Evolutionary conservation across 2,888 invertebrate genomes (phyloP).

Genomic region (Steinernema scapterisci): DNA sequence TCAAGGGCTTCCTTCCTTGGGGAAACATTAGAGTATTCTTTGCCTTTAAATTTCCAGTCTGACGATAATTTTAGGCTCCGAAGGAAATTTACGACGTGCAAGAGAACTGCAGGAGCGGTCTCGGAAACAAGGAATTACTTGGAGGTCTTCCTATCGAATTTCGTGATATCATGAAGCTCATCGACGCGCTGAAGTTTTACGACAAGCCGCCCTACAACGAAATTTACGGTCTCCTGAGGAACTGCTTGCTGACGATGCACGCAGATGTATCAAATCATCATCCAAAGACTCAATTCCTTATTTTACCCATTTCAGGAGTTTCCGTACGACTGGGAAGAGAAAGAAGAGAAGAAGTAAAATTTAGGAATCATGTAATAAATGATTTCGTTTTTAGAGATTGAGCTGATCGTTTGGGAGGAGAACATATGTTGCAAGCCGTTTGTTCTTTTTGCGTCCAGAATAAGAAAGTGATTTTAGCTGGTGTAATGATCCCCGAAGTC

Average conservation of each 20-base stretch:
- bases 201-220: conserved; percentile 47
- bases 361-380: too few species aligned
- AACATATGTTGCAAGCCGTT: neutral
- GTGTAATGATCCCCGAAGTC: neutral
- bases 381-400: neutral
- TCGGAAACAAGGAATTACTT: conserved; percentile 45
- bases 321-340: conserved; percentile 51
- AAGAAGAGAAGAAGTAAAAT: neutral
- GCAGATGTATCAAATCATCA: neutral
- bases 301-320: conserved; percentile 39
- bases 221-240: conserved; percentile 44
- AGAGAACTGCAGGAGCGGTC: conserved; percentile 43
- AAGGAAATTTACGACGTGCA: conserved; percentile 49
- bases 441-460: neutral
- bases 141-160: conserved; percentile 49
- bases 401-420: neutral
- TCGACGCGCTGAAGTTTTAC: conserved; percentile 48
- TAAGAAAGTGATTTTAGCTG: neutral
- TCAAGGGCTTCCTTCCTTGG: conserved; percentile 51
- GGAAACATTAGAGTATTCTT: conserved; percentile 41
- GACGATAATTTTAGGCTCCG: conserved; percentile 37
- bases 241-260: conserved; percentile 39
- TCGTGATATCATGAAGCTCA: conserved; percentile 45
- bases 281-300: too few species aligned
- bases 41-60: neutral